These are phyloP conservation scores for Mechanitis mazaeus DNA, from an alignment of 2,888 invertebrate species.

Conservation along the genomic window DNA sequence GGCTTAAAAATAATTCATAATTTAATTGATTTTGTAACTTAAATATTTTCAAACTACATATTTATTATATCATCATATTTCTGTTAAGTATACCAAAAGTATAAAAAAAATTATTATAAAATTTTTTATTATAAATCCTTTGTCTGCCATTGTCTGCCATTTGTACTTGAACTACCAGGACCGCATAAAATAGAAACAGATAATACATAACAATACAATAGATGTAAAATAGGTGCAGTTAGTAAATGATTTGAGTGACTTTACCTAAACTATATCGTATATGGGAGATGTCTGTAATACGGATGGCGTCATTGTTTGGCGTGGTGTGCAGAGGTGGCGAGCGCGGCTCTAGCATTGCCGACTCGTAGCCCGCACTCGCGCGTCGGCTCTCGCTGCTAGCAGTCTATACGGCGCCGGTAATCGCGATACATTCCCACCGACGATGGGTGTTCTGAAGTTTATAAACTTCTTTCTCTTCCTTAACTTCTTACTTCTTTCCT, in stretches of 20 bases:
- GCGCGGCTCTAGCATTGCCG: background rate
- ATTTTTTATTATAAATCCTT: too few species aligned
- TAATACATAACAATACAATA: too few species aligned
- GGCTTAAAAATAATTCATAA: too few species aligned
- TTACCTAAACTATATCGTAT: background rate
- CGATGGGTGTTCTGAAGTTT: conserved; percentile 39
- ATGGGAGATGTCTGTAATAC: conserved; percentile 9
- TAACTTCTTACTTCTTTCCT: conserved; percentile 34
- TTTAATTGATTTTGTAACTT: too few species aligned
- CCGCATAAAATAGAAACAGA: too few species aligned
- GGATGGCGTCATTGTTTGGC: conserved; percentile 21
- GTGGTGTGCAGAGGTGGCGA: conserved; percentile 10
- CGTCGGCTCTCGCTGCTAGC: conserved; percentile 36
- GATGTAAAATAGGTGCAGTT: background rate
- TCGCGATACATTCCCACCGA: conserved; percentile 18
- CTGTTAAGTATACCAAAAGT: too few species aligned
- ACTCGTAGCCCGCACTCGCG: conserved; percentile 27
- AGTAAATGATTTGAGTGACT: conserved; percentile 1
- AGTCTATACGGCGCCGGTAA: conserved; percentile 19
- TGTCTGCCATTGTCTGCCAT: too few species aligned
- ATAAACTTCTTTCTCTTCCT: conserved; percentile 46
- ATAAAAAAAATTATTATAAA: too few species aligned
- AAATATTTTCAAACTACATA: too few species aligned
- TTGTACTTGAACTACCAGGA: too few species aligned
- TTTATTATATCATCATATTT: too few species aligned